phyloP scores from a whole-genome alignment of 2,888 invertebrate species.

The Agrotis segetum region DNA sequence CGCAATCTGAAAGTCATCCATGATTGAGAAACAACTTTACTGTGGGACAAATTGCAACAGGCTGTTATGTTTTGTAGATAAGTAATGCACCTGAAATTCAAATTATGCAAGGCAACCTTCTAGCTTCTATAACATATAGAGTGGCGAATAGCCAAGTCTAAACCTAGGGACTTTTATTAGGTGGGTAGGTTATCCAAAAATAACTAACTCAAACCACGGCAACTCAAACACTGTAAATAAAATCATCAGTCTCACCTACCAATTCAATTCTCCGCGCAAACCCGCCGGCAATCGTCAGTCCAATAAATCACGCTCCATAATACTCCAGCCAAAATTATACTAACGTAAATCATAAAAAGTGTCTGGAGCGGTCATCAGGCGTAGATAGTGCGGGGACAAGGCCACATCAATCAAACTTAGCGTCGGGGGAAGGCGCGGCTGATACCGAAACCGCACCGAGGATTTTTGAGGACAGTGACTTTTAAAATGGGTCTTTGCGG shows the following conservation, averaged over 20 bases:
- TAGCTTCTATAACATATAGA: too few relatives aligned
- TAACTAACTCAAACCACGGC: not conserved
- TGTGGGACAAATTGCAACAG: too few relatives aligned
- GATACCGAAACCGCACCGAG: conserved; percentile 19
- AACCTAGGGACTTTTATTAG: too few relatives aligned
- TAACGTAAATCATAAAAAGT: conserved; percentile 69
- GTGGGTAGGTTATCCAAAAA: not conserved
- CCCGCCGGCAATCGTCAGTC: conserved; percentile 37
- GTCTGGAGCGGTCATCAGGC: conserved; percentile 63
- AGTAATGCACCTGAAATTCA: too few relatives aligned
- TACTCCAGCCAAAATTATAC: conserved; percentile 66
- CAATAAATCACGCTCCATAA: conserved; percentile 68
- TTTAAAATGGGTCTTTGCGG: conserved; percentile 2
- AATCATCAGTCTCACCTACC: conserved; percentile 13
- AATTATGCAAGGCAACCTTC: too few relatives aligned
- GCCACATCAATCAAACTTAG: conserved; percentile 75
- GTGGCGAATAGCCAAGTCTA: too few relatives aligned
- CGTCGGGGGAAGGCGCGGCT: conserved; percentile 50
- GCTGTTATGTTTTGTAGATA: too few relatives aligned
- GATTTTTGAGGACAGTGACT: conserved; percentile 12
- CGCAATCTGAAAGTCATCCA: too few relatives aligned
- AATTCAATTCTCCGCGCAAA: conserved; percentile 36
- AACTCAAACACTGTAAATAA: conserved; percentile 19
- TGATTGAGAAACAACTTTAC: too few relatives aligned
- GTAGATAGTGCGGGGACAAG: conserved; percentile 63